Conservation (phyloP, 2,888 invertebrate genomes). For the Hirtodrosophila confusa region DNA sequence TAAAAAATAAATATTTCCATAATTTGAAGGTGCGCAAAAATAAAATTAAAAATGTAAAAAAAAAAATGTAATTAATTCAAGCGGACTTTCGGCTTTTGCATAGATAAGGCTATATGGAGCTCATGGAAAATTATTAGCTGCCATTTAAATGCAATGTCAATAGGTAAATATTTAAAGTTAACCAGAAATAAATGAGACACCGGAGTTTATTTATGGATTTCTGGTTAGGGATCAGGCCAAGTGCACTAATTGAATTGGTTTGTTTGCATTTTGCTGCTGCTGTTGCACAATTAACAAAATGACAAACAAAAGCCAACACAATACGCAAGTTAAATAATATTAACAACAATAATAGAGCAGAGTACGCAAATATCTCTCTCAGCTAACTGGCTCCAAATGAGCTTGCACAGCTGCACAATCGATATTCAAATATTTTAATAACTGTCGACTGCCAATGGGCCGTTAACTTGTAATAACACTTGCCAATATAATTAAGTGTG, state of each 20-base stretch:
- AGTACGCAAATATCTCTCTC: slow-evolving; percentile 47
- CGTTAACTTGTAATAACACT: slow-evolving; percentile 20
- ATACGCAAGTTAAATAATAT: slow-evolving; percentile 37
- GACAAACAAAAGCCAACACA: background rate
- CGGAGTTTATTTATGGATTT: slow-evolving; percentile 49
- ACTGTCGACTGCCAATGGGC: slow-evolving; percentile 6
- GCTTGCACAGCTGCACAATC: slow-evolving; percentile 67
- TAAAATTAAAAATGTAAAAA: slow-evolving; percentile 1
- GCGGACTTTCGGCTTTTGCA: slow-evolving; percentile 33
- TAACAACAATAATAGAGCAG: slow-evolving; percentile 17
- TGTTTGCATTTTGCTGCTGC: slow-evolving; percentile 8
- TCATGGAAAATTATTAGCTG: slow-evolving; percentile 38
- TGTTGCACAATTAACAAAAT: slow-evolving; percentile 20
- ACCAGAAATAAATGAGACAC: slow-evolving; percentile 38
- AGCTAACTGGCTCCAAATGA: slow-evolving; percentile 52
- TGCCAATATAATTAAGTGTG: slow-evolving; percentile 20
- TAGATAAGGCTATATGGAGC: slow-evolving; percentile 29
- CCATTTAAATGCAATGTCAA: slow-evolving; percentile 56
- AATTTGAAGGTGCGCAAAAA: slow-evolving; percentile 37
- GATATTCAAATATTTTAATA: slow-evolving; percentile 23
- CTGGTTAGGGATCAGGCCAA: slow-evolving; percentile 47
- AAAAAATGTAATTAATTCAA: slow-evolving; percentile 44
- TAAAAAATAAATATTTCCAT: slow-evolving; percentile 39
- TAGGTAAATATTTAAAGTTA: slow-evolving; percentile 49
- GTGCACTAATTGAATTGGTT: slow-evolving; percentile 57